Base-by-base conservation (phyloP, 1,140 invertebrate species). In the Pteromalus puparum region DNA sequence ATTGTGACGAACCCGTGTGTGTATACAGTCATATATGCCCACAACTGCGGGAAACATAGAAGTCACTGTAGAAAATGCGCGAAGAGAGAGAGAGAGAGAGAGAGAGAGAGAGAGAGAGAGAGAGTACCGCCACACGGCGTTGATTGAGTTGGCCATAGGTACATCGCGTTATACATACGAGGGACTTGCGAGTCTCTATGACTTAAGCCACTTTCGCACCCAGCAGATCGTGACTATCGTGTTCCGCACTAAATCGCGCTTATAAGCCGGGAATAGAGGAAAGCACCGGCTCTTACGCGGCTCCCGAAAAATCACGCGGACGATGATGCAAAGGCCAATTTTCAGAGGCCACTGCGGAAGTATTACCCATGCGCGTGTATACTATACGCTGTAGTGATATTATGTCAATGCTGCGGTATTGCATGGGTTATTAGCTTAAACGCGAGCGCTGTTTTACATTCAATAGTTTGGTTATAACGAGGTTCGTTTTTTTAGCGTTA, bases 201-300 rank as follows among this genome's bases (percentile, higher is more conserved):
- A 82, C 70, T 82, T 83, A 85, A 85, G 86, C 86, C 81, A 87
- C 84, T 87, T 87, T 87, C 86, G 84, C 82, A 87, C 80, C 76
- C 82, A 84, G 75, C 82, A 61, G 70, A 18, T 86, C 84, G 82
- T 87, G 75, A 87, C 84, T 86, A 86, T 85, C 82, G 28, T 73
- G 86, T 87, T 87, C 84, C 73, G 86, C 86, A 82, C 86, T 83
- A 83, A 73, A 87, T 87, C 83, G 38, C 26, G 12, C 3, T 2
- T 53, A 18, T 18, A 10, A 61, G 53, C 53, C 18, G 18, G 18
- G 18, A 61, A 61, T n/a, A 15, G 18, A 70, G 34, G 28, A 30
- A 81, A 13, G 2, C 1, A 1, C 1, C 34, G 1, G 24, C 38
- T 12, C 34, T 0, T 15, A 10, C 38, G 48, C 21, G 67, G 24